These are phyloP conservation scores for Parotocinclus haroldoi DNA, from an alignment of 2,797 vertebrate species.

Conservation along the genomic window DNA sequence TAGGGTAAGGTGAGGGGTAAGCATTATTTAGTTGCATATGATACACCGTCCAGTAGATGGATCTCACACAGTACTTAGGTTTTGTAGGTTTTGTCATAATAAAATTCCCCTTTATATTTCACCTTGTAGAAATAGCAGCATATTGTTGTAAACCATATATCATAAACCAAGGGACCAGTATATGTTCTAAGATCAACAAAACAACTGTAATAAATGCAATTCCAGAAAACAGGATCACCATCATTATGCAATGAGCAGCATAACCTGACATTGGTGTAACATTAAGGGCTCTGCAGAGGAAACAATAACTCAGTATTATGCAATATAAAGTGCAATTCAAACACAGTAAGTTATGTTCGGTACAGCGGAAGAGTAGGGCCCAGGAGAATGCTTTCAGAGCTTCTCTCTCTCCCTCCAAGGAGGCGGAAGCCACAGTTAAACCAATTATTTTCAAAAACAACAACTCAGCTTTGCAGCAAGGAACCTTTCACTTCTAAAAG, in stretches of 20 bases:
- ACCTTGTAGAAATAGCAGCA: no score
- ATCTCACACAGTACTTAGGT: no score
- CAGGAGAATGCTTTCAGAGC: constrained; percentile 41
- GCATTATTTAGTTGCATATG: no score
- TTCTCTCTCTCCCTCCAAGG: constrained; percentile 29
- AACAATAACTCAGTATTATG: constrained; percentile 30
- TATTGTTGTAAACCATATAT: not conserved
- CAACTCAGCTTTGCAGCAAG: constrained; percentile 46
- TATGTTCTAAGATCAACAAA: constrained; percentile 5
- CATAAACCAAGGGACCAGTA: not conserved
- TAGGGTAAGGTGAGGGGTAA: no score
- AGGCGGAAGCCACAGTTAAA: constrained; percentile 41
- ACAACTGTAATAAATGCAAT: constrained; percentile 11
- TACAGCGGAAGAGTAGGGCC: constrained; percentile 38
- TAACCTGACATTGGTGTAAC: constrained; percentile 26
- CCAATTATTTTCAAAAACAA: constrained; percentile 49
- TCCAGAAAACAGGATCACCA: constrained; percentile 6
- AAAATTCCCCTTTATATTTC: no score
- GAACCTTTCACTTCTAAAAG: constrained; percentile 39
- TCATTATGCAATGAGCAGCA: constrained; percentile 27
- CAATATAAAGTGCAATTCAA: constrained; percentile 32
- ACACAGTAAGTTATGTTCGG: constrained; percentile 37
- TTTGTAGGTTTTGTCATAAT: no score
- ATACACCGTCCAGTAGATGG: no score
- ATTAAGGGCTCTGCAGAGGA: constrained; percentile 22